A percentile compares a stretch with the other conserved stretches of the same genome.
These are phyloP conservation scores for Melanotaenia boesemani DNA, from an alignment of 2,797 vertebrate species.

Conservation along the genomic window DNA sequence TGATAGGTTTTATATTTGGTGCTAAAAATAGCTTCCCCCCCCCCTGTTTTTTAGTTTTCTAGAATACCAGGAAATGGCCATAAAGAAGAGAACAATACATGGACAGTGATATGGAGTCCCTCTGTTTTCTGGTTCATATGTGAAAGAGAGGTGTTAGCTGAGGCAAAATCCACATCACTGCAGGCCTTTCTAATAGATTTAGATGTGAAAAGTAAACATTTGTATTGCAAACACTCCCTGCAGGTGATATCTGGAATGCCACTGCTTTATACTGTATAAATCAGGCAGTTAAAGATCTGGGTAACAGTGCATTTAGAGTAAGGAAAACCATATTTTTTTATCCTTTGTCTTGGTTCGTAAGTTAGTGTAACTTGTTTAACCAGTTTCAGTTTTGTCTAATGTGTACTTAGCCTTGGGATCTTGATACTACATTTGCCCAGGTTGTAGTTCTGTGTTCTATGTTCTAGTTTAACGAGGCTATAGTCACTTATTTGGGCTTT, in stretches of 20 bases:
- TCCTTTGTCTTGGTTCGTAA: background rate
- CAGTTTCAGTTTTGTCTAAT: background rate
- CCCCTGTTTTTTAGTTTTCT: slow-evolving; percentile 6
- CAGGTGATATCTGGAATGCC: no score
- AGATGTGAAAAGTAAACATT: background rate
- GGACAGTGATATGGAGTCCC: background rate
- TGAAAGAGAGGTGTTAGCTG: no score
- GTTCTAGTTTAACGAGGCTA: no score
- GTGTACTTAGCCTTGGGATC: background rate
- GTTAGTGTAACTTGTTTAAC: background rate
- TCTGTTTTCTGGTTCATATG: background rate
- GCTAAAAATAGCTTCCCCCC: slow-evolving; percentile 52
- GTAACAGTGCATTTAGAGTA: no score
- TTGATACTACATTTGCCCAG: background rate
- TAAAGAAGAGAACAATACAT: background rate
- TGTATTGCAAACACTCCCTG: background rate
- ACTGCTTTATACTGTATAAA: no score
- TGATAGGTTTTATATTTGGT: slow-evolving; percentile 8
- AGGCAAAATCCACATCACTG: background rate
- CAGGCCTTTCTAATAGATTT: background rate
- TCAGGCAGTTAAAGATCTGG: no score
- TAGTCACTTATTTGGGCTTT: background rate
- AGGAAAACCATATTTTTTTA: no score
- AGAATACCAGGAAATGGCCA: background rate
- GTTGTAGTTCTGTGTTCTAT: background rate